phyloP scores from a whole-genome alignment of 1,140 invertebrate species.

The Macrobrachium rosenbergii region DNA sequence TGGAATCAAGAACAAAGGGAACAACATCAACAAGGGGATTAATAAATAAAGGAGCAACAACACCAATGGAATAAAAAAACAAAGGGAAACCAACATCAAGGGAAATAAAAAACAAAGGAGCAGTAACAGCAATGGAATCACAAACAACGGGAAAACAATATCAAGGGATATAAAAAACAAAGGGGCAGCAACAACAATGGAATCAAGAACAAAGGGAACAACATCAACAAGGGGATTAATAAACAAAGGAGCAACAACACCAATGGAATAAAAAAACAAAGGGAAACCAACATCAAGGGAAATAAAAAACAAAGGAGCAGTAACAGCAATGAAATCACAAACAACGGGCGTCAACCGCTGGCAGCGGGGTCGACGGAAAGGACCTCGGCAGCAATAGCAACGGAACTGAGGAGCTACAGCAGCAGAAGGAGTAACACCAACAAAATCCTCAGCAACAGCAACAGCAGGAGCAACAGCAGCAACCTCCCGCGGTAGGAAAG shows the following conservation, averaged over 20 bases:
- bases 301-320: not conserved
- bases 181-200: not conserved
- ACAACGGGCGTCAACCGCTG: too few species aligned
- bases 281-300: too few species aligned
- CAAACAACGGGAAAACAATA: not conserved
- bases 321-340: not conserved
- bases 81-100: too few species aligned
- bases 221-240: not conserved
- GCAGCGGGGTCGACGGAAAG: not conserved
- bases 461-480: not conserved
- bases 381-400: too few species aligned
- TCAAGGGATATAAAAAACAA: not conserved
- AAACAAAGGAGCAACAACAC: not conserved
- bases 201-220: not conserved
- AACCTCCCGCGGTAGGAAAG: not conserved
- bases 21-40: not conserved
- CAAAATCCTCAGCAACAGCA: not conserved
- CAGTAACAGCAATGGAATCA: not conserved
- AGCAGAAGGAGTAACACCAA: not conserved
- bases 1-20: not conserved
- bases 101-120: not conserved
- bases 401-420: not conserved
- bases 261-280: not conserved
- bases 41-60: not conserved
- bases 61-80: not conserved